These are phyloP conservation scores for Notarius quadriscutis DNA, from an alignment of 2,113 vertebrate species.

Conservation along the genomic window DNA sequence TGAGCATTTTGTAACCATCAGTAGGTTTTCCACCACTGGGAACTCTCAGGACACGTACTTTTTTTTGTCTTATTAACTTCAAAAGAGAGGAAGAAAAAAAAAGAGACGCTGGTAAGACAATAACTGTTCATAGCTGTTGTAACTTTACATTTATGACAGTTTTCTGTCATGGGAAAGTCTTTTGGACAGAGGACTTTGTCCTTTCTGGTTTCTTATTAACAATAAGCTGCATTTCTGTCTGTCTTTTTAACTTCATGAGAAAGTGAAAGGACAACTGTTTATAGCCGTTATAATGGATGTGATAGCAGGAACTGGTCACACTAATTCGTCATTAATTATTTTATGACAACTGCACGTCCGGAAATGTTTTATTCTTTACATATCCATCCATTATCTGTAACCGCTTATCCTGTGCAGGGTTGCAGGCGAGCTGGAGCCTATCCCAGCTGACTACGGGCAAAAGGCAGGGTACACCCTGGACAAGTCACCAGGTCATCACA, in stretches of 20 bases:
- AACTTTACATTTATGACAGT: not conserved
- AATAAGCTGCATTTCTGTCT: not conserved
- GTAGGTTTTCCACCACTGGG: not conserved
- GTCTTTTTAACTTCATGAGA: not conserved
- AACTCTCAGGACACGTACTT: not conserved
- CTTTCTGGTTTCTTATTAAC: not conserved
- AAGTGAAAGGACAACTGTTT: not conserved
- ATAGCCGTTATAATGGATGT: not conserved
- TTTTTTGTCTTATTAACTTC: not conserved
- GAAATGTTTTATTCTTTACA: not conserved
- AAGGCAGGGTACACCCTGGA: too few relatives aligned
- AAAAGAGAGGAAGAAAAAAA: not conserved
- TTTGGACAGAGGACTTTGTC: not conserved
- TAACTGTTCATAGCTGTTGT: not conserved
- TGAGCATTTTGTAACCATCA: not conserved
- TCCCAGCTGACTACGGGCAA: too few relatives aligned
- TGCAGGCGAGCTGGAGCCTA: too few relatives aligned
- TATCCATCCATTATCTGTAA: too few relatives aligned
- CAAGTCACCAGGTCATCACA: too few relatives aligned
- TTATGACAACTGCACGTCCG: not conserved
- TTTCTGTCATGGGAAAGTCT: not conserved
- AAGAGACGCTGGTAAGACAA: not conserved
- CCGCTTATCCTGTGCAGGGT: too few relatives aligned
- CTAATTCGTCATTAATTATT: not conserved
- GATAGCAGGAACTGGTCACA: not conserved